Percentiles rank a stretch among this genome's conserved stretches.
Conservation (phyloP, 2,888 invertebrate genomes). For the Tholera decimalis region DNA sequence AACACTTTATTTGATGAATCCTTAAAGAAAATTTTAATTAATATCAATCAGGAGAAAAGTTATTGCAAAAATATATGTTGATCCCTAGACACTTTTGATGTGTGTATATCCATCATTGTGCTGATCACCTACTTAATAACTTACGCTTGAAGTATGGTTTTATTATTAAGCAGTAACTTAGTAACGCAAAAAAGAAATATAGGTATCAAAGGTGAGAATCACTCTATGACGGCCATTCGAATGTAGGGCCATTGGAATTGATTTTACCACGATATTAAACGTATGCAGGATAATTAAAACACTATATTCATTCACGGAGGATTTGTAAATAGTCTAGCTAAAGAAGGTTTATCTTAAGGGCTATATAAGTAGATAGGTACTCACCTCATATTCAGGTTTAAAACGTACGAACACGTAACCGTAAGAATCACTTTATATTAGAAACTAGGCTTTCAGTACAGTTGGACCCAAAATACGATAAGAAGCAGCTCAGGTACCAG, state of each 20-base stretch:
- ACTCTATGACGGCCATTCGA: neutral
- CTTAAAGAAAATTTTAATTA: too few relatives aligned
- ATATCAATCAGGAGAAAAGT: too few relatives aligned
- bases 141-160: constrained; percentile 45
- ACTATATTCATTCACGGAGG: neutral
- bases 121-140: constrained; percentile 20
- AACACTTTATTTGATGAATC: too few relatives aligned
- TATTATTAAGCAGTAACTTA: constrained; percentile 12
- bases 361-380: neutral
- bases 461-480: too few relatives aligned
- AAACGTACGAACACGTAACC: neutral
- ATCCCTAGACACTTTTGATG: too few relatives aligned
- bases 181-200: neutral
- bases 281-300: neutral
- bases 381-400: neutral
- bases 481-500: too few relatives aligned
- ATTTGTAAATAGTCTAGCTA: neutral
- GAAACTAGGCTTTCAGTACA: neutral
- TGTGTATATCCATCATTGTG: constrained; percentile 22
- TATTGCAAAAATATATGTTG: too few relatives aligned
- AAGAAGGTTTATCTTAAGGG: neutral
- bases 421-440: neutral
- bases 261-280: neutral
- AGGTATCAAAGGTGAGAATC: too few relatives aligned
- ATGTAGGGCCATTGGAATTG: neutral